Evolutionary conservation across 2,888 invertebrate genomes (phyloP), one percentile per base, ranked within the genome.

Genomic region (Onchidella celtica): DNA sequence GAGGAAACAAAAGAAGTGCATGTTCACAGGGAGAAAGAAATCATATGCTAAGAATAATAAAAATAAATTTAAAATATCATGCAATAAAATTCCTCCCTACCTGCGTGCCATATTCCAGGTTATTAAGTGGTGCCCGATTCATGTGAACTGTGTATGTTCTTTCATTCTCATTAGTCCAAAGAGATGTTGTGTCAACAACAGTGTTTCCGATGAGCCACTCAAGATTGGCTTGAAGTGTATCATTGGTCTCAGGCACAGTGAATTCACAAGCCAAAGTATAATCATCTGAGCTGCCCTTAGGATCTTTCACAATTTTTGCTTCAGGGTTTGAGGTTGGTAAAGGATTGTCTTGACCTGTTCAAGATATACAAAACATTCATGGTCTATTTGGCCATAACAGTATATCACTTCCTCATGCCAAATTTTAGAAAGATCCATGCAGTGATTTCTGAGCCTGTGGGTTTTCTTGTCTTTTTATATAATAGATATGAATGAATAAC

Each of bases 71-170:
- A n/a, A n/a, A n/a, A n/a, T n/a, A n/a, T n/a, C n/a, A n/a, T n/a
- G n/a, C n/a, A n/a, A n/a, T n/a, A n/a, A n/a, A n/a, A n/a, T n/a
- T n/a, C n/a, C n/a, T n/a, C n/a, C 65, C 21, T 79, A 86, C 88
- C 86, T 86, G 80, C n/a, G 86, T 83, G 17, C 87, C 87, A 79
- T 85, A 86, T n/a, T 78, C 24, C 29, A 86, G 73, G 61, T 79
- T 77, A 11, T 65, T 82, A 21, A 87, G 83, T 65, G 73, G 78
- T 1, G 59, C 68, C 36, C 77, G 69, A 59, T 86, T 79, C 79
- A 88, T 81, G 70, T 82, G 83, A 21, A 59, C 80, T 9, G 75
- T 47, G 24, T 79, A 69, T 3, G 34, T 70, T 40, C 63, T 74
- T 27, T 76, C 69, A 11, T 76, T 68, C 24, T n/a, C 27, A 24